Conservation (phyloP, 2,888 invertebrate genomes). For the Neelides folsomi region DNA sequence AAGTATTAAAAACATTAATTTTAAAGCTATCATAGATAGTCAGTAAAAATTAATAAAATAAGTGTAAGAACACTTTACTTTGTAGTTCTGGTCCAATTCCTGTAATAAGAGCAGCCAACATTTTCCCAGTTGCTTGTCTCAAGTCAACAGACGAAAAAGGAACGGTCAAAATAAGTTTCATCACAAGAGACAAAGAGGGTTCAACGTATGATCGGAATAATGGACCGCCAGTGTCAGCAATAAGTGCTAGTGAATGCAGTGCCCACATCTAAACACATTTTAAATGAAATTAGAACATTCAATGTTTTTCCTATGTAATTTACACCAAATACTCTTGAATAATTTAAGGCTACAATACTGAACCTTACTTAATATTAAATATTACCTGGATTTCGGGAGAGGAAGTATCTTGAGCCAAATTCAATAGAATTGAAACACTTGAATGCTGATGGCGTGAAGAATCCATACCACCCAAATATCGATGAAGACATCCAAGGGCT, state of each 20-base stretch:
- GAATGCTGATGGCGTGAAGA: conserved; percentile 87
- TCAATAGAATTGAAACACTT: conserved; percentile 84
- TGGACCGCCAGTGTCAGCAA: conserved; percentile 95
- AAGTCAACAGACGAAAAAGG: conserved; percentile 82
- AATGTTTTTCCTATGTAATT: conserved; percentile 5
- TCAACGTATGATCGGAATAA: conserved; percentile 98
- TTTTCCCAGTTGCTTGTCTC: conserved; percentile 82
- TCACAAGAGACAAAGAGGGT: conserved; percentile 74
- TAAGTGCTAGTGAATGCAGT: conserved; percentile 81
- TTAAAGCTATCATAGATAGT: not conserved
- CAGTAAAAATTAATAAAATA: not conserved
- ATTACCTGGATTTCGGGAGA: conserved; percentile 90
- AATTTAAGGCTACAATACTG: not conserved
- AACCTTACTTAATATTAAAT: not conserved
- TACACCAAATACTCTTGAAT: not conserved
- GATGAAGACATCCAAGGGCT: conserved; percentile 88
- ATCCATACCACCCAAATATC: conserved; percentile 90
- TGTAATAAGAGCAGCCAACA: conserved; percentile 87
- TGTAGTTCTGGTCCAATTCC: conserved; percentile 97
- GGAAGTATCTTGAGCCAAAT: conserved; percentile 82
- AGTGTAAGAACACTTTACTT: conserved; percentile 42
- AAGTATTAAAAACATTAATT: too few relatives aligned
- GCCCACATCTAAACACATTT: conserved; percentile 66
- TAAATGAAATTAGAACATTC: not conserved
- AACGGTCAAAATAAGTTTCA: conserved; percentile 77